Evolutionary conservation across 2,888 invertebrate species (phyloP).

Genomic region (Cephus runcator): DNA sequence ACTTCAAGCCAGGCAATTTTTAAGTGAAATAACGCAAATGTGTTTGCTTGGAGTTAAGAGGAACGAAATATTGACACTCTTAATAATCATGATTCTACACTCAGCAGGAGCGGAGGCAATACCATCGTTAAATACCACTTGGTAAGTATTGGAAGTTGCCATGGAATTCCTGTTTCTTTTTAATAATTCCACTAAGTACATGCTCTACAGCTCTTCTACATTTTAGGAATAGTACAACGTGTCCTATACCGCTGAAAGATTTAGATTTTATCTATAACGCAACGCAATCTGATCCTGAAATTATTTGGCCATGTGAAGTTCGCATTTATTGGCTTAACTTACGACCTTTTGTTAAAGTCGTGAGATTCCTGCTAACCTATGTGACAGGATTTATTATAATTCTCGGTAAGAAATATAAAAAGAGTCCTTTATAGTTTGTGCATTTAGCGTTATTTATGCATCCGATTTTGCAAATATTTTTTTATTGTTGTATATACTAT

Average conservation of each 20-base stretch:
- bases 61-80: not conserved
- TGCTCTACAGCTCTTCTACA: not conserved
- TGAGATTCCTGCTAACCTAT: conserved; percentile 51
- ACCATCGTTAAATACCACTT: not conserved
- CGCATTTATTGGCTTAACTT: conserved; percentile 53
- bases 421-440: not conserved
- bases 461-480: too few relatives aligned
- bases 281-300: conserved; percentile 40
- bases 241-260: conserved; percentile 41
- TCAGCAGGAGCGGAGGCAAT: not conserved
- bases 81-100: not conserved
- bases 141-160: not conserved
- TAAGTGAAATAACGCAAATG: not conserved
- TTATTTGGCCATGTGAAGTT: conserved; percentile 57
- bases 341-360: conserved; percentile 49
- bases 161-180: not conserved
- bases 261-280: conserved; percentile 48
- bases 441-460: too few relatives aligned
- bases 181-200: not conserved
- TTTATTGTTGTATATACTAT: too few relatives aligned
- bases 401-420: conserved; percentile 46
- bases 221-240: conserved; percentile 28
- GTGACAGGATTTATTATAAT: conserved; percentile 55
- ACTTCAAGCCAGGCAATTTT: not conserved
- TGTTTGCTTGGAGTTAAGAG: not conserved